These are phyloP conservation scores for Gymnothorax reevesii DNA, from an alignment of 2,797 vertebrate species.

Conservation along the genomic window DNA sequence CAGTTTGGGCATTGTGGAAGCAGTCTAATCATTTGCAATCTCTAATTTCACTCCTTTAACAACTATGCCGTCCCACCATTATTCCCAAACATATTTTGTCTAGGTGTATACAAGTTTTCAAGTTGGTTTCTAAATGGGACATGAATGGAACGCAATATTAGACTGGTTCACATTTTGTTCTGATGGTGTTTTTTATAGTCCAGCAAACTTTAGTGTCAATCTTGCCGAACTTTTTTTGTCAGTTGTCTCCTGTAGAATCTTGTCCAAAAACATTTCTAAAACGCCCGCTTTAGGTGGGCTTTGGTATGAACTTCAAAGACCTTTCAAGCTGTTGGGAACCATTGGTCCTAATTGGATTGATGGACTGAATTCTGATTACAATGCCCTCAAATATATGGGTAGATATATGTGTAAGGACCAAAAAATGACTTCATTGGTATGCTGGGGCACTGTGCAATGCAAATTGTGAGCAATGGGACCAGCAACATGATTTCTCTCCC, in stretches of 20 bases:
- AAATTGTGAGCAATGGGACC: constrained; percentile 37
- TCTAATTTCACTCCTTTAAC: neutral
- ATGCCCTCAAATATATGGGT: constrained; percentile 5
- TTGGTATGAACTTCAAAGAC: neutral
- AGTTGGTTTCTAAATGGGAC: neutral
- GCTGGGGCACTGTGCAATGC: constrained; percentile 65
- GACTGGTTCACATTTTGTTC: neutral
- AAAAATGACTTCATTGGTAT: constrained; percentile 28
- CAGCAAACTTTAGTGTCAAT: neutral
- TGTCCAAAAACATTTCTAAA: neutral
- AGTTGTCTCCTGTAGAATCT: neutral
- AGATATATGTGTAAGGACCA: constrained; percentile 37
- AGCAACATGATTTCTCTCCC: constrained; percentile 30
- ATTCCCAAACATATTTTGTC: neutral
- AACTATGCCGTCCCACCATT: neutral
- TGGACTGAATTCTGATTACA: neutral
- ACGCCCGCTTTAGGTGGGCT: neutral
- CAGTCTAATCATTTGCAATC: neutral
- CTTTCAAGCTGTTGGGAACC: neutral
- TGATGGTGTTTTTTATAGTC: neutral
- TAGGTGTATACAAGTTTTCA: neutral
- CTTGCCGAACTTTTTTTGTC: neutral
- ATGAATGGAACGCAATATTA: too few relatives aligned
- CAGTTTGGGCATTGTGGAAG: neutral
- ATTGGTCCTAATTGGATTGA: neutral